A percentile compares a stretch with the other conserved stretches of the same genome.
Evolutionary conservation across 2,113 vertebrate genomes (phyloP).

Genomic region (Cyphomyrus plagiostoma): DNA sequence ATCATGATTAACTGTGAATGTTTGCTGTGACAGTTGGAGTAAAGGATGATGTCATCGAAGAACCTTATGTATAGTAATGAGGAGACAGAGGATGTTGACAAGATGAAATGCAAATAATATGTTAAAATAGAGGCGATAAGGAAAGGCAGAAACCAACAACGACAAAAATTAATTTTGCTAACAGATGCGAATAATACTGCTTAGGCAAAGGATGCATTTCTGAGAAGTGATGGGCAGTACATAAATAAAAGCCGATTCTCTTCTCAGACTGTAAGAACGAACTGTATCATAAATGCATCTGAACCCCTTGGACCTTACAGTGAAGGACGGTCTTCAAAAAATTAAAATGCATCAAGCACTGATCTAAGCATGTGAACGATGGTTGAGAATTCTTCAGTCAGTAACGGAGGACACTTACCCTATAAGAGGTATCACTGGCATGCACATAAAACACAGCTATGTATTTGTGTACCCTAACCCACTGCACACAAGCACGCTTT

Average conservation of each 20-base stretch:
- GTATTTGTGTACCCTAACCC: background rate
- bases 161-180: no score
- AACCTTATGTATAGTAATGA: background rate
- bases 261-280: background rate
- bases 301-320: background rate
- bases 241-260: background rate
- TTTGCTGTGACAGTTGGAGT: background rate
- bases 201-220: background rate
- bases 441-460: background rate
- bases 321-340: background rate
- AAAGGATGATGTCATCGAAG: background rate
- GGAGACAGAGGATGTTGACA: background rate
- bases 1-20: background rate
- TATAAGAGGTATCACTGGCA: background rate
- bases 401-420: background rate
- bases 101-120: background rate
- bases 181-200: background rate
- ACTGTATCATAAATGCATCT: background rate
- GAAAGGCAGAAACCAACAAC: background rate
- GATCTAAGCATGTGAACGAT: background rate
- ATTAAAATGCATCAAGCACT: background rate
- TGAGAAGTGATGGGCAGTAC: background rate
- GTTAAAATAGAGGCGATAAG: background rate
- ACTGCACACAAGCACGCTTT: background rate
- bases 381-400: background rate